These are phyloP conservation scores for Pherbina coryleti DNA, from an alignment of 2,888 invertebrate species.

Conservation along the genomic window DNA sequence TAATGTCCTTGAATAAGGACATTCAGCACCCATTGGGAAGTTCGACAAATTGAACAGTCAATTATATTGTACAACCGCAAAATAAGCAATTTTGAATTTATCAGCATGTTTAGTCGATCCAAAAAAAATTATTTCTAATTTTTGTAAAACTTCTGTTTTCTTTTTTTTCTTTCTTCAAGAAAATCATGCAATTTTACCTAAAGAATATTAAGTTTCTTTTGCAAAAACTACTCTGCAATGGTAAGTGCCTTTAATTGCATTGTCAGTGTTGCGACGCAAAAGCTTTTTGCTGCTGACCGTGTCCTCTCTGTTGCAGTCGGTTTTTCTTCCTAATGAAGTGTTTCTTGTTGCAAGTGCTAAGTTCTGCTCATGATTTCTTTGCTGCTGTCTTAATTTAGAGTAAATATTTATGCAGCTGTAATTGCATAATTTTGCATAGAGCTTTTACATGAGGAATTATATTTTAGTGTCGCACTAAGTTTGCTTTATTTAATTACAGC, in stretches of 20 bases:
- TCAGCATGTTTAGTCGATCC: not conserved
- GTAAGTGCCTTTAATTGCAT: no score
- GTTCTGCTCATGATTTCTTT: not conserved
- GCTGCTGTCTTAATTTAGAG: not conserved
- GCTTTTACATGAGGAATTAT: no score
- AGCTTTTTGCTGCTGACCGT: not conserved
- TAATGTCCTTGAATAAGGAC: conserved; percentile 9
- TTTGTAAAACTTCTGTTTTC: no score
- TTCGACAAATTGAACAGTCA: not conserved
- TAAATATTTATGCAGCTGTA: conserved; percentile 7
- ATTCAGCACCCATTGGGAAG: not conserved
- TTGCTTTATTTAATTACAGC: conserved; percentile 12
- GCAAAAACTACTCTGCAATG: not conserved
- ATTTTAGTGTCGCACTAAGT: not conserved
- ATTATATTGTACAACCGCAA: not conserved
- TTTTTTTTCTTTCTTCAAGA: no score
- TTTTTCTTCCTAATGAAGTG: not conserved
- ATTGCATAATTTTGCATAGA: not conserved
- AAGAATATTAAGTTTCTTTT: not conserved
- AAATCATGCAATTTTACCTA: not conserved
- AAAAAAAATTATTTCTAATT: not conserved
- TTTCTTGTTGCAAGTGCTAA: not conserved
- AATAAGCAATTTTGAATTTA: not conserved
- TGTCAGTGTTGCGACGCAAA: not conserved
- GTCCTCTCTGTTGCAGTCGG: not conserved